Conservation (phyloP, 2,888 invertebrate genomes). For the Callyntrura sp. region DNA sequence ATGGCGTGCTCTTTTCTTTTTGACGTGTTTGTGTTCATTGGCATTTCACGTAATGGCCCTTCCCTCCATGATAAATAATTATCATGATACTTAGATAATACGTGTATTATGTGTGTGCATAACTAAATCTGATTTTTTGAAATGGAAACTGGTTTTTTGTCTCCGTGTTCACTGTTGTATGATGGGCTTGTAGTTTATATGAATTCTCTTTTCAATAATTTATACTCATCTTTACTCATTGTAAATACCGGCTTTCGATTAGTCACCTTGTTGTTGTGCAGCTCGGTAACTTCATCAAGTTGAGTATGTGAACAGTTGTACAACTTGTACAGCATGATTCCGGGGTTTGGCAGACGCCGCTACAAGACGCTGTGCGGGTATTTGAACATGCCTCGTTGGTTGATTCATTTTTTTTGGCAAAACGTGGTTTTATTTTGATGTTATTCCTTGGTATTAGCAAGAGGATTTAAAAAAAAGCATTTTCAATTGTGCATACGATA, state of each 20-base stretch:
- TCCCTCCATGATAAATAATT: slow-evolving; percentile 1
- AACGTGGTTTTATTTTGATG: not conserved
- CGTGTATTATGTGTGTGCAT: slow-evolving; percentile 14
- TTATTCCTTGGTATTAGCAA: not conserved
- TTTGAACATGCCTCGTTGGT: no score
- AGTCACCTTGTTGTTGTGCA: no score
- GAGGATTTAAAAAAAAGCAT: not conserved
- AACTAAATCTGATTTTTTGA: slow-evolving; percentile 50
- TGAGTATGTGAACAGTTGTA: no score
- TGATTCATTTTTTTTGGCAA: not conserved
- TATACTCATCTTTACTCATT: not conserved
- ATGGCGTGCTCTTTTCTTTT: not conserved
- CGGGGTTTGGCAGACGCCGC: no score
- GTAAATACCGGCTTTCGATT: not conserved
- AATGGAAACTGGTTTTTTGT: slow-evolving; percentile 60
- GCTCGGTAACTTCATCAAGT: no score
- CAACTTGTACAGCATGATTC: no score
- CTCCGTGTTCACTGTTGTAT: not conserved
- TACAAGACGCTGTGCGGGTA: no score
- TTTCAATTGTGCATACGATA: not conserved
- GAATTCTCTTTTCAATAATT: not conserved
- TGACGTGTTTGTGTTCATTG: slow-evolving; percentile 42
- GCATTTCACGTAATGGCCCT: slow-evolving; percentile 45
- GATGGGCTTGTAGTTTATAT: not conserved
- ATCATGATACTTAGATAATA: slow-evolving; percentile 15